Conservation (phyloP, 2,888 invertebrate species). For the Volucella zonaria region DNA sequence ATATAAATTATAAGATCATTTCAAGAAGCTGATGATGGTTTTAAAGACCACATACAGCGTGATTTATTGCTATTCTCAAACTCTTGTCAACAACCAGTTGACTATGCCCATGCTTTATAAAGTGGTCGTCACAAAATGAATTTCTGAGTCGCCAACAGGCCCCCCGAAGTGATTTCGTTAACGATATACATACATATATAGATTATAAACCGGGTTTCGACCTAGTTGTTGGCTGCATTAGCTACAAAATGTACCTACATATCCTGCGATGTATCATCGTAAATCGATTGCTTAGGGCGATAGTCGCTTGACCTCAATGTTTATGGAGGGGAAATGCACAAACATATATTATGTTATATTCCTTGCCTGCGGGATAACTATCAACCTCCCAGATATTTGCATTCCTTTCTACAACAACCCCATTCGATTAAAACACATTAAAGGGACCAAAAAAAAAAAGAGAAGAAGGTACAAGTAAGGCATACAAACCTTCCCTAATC, state of each 20-base stretch:
- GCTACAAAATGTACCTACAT: conserved; percentile 9
- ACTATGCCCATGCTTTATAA: no score
- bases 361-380: conserved; percentile 43
- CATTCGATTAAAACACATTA: conserved; percentile 50
- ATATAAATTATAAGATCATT: no score
- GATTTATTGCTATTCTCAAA: no score
- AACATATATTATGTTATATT: conserved; percentile 16
- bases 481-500: neutral
- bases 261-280: conserved; percentile 20
- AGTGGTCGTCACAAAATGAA: no score
- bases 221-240: no score
- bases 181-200: no score
- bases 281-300: conserved; percentile 67
- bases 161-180: no score
- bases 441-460: conserved; percentile 7
- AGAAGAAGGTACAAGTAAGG: neutral
- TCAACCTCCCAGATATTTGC: conserved; percentile 53
- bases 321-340: conserved; percentile 29
- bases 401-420: conserved; percentile 12
- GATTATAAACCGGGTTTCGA: no score
- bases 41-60: no score
- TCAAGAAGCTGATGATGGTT: no score
- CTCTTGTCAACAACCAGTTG: no score
- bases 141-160: no score
- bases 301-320: conserved; percentile 63